Evolutionary conservation across 2,797 vertebrate genomes (phyloP).

Genomic region (Ataeniobius toweri): DNA sequence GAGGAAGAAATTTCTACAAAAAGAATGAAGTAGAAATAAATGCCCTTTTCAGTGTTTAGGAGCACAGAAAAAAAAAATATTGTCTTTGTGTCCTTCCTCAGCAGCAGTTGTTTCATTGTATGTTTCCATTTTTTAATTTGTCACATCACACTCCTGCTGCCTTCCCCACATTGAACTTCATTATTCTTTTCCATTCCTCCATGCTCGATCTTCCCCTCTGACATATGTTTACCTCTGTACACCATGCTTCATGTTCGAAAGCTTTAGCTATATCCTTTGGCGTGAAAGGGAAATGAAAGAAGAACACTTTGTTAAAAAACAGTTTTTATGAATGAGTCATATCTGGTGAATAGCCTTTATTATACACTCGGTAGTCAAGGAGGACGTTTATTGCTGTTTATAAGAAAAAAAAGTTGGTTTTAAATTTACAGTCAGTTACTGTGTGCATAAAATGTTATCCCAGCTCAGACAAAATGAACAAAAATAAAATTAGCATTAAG

Average conservation of each 20-base stretch:
- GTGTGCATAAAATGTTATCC: too few species aligned
- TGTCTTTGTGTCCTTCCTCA: slow-evolving; percentile 3
- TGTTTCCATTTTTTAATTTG: slow-evolving; percentile 28
- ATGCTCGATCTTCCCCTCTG: slow-evolving; percentile 14
- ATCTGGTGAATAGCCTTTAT: too few species aligned
- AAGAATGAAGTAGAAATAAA: background rate
- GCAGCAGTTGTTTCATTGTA: slow-evolving; percentile 1
- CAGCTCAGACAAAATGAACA: too few species aligned
- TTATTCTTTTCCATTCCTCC: slow-evolving; percentile 23
- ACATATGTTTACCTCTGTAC: slow-evolving; percentile 6
- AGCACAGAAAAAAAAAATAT: background rate
- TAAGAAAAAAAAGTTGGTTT: too few species aligned
- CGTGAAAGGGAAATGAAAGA: slow-evolving; percentile 6
- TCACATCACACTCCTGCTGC: background rate
- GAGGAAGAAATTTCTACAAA: background rate
- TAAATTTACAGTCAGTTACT: too few species aligned
- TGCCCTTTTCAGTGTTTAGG: background rate
- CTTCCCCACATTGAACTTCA: slow-evolving; percentile 16
- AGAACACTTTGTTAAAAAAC: background rate
- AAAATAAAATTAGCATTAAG: too few species aligned
- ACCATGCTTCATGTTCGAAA: slow-evolving; percentile 29
- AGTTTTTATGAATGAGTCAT: background rate
- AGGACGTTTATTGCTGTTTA: too few species aligned
- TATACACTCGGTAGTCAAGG: too few species aligned
- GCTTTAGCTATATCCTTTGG: slow-evolving; percentile 16